Evolutionary conservation across 2,113 vertebrate genomes (phyloP).

Genomic region (Ariopsis seemanni): DNA sequence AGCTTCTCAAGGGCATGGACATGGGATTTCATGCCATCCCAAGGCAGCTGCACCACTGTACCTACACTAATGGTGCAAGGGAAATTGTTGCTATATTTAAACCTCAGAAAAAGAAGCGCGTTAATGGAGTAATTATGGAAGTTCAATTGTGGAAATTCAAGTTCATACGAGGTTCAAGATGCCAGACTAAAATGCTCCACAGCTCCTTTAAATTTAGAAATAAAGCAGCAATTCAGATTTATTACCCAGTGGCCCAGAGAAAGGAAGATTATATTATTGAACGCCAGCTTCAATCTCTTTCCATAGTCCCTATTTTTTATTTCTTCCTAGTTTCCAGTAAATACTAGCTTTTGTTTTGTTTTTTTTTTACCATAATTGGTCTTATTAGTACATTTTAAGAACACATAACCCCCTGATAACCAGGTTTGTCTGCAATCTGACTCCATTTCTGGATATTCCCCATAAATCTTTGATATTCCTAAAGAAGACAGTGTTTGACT

Average conservation of each 20-base stretch:
- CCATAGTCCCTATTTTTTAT: background rate
- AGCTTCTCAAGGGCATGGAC: background rate
- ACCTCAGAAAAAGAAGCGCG: constrained; percentile 13
- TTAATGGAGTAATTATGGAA: constrained; percentile 31
- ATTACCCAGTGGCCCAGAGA: background rate
- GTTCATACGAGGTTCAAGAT: background rate
- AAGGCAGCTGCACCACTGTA: background rate
- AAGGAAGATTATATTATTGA: background rate
- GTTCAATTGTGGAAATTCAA: constrained; percentile 36
- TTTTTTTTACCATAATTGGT: background rate
- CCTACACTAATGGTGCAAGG: background rate
- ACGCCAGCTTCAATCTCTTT: background rate
- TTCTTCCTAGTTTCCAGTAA: background rate
- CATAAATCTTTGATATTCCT: background rate
- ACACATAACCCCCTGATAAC: background rate
- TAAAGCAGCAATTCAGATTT: background rate
- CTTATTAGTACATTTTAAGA: background rate
- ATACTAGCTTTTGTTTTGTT: background rate
- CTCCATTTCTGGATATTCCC: background rate
- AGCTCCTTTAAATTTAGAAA: constrained; percentile 5
- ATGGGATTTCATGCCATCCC: background rate
- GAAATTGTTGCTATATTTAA: constrained; percentile 37
- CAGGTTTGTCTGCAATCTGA: background rate
- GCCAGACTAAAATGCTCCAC: background rate
- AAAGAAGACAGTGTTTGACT: background rate